These are phyloP conservation scores for Rhinoderma darwinii DNA, from an alignment of 2,113 vertebrate species.

Conservation along the genomic window DNA sequence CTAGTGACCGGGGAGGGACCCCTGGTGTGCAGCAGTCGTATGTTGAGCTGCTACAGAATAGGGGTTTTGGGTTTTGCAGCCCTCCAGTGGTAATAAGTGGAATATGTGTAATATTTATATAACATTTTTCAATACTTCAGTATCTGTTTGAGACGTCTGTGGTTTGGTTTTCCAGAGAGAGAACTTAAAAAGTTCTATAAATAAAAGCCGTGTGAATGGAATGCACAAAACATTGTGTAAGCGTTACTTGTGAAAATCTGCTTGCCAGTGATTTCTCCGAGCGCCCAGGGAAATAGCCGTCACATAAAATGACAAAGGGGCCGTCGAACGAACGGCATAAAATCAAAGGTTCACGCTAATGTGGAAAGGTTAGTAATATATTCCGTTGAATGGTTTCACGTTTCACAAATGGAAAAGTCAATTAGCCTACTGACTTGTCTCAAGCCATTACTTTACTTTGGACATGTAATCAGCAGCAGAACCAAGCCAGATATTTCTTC, in stretches of 20 bases:
- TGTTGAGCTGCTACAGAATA: too few species aligned
- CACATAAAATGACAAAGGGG: constrained; percentile 26
- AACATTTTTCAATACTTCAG: too few species aligned
- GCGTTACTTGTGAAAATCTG: not conserved
- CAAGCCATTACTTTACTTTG: constrained; percentile 35
- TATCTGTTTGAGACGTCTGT: not conserved
- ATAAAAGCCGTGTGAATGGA: not conserved
- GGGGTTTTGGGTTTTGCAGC: too few species aligned
- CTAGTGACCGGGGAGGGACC: too few species aligned
- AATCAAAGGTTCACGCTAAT: constrained; percentile 14
- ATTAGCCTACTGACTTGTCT: constrained; percentile 41
- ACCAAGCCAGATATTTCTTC: constrained; percentile 12
- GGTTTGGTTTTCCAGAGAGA: not conserved
- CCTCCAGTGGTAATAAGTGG: too few species aligned
- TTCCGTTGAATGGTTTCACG: constrained; percentile 27
- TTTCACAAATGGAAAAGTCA: constrained; percentile 50
- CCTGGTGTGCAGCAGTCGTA: too few species aligned
- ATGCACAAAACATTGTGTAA: not conserved
- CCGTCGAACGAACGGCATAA: not conserved
- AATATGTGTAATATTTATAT: too few species aligned
- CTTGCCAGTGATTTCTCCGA: not conserved
- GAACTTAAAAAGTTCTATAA: not conserved
- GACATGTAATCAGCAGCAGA: constrained; percentile 25
- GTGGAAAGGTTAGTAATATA: constrained; percentile 48
- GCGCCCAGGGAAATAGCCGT: constrained; percentile 34